Evolutionary conservation across 2,888 invertebrate genomes (phyloP), one percentile per base, ranked within the genome.

Genomic region (Erebia ligea): DNA sequence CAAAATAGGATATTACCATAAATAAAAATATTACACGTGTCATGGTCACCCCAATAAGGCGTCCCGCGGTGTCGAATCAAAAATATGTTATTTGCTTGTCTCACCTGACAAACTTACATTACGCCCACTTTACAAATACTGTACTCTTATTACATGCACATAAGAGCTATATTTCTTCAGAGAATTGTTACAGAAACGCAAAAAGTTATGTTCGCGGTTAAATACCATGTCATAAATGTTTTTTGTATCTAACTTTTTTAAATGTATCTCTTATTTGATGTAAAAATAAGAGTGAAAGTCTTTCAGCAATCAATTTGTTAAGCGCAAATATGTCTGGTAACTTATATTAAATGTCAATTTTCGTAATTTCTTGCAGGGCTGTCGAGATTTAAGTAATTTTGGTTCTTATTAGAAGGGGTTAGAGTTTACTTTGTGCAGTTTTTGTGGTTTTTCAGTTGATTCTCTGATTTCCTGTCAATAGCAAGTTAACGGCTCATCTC

Each of bases 21-120:
- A 65, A n/a, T n/a, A n/a, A 11, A 15, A 1, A 50, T 69, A 21
- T n/a, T n/a, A n/a, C n/a, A n/a, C n/a, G 10, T 6, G 1, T 6
- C 17, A 40, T 59, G 13, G 61, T 21, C 15, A 59, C 76, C 61
- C 80, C 74, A 56, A 34, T 10, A 1, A 21, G 42, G 1, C 19
- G 69, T 69, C 73, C 76, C 62, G 63, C 69, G 45, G 72, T 17
- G 75, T 42, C 62, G 67, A 75, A 75, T 75, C 75, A 75, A 75
- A 75, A 73, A 75, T 75, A 68, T 67, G 68, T 69, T 74, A 59
- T 71, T 70, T 70, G 59, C 68, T 48, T 52, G 64, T 71, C 67
- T 64, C 25, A 72, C 73, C 50, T 5, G 59, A 8, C 59, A 52
- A 6, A 48, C 1, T 19, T 45, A n/a, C 9, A 10, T 2, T 17